Base-by-base conservation (phyloP, 2,888 invertebrate species). In the Crioceris asparagi region DNA sequence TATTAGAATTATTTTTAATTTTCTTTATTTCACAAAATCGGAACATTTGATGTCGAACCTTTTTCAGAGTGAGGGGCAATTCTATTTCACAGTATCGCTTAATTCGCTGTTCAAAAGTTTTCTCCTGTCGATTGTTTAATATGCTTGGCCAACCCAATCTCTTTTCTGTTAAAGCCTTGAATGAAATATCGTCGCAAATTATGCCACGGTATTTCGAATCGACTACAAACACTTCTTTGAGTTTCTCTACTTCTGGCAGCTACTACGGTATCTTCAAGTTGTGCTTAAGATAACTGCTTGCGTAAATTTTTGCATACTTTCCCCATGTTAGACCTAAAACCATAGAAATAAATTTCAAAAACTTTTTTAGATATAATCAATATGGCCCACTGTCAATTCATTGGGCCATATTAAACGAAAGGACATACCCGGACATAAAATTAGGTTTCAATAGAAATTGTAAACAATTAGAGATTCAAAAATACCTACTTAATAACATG, bases 11-110 rank as follows among this genome's bases (percentile, higher is more conserved):
- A n/a, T n/a, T n/a, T n/a, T n/a, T n/a, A n/a, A n/a, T n/a, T n/a
- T n/a, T n/a, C n/a, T n/a, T 30, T 17, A 3, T 21, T 7, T 21
- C 16, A 30, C 15, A 30, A 31, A 21, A 39, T 35, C 25, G n/a
- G 32, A 35, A 39, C 35, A 39, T 35, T 35, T 39, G 39, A 35
- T 31, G 31, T 25, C 35, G 30, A 15, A 35, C 35, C n/a, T 31
- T 23, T 39, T 32, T 26, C 17, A 17, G 26, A 26, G 35, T 35
- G 25, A 35, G 27, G 17, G 30, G 30, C 16, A 30, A 30, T 30
- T 17, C 30, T 16, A 30, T 14, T 30, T 30, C 3, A 14, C 30
- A 16, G n/a, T 30, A 30, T 30, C 16, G 30, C 15, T 30, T 12
- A 14, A 30, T 30, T 6, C 30, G 30, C 15, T 30, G 16, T n/a